Percentiles rank a stretch among this genome's conserved stretches.
Evolutionary conservation across 2,797 vertebrate species (phyloP).

Genomic region (Oophaga sylvatica): DNA sequence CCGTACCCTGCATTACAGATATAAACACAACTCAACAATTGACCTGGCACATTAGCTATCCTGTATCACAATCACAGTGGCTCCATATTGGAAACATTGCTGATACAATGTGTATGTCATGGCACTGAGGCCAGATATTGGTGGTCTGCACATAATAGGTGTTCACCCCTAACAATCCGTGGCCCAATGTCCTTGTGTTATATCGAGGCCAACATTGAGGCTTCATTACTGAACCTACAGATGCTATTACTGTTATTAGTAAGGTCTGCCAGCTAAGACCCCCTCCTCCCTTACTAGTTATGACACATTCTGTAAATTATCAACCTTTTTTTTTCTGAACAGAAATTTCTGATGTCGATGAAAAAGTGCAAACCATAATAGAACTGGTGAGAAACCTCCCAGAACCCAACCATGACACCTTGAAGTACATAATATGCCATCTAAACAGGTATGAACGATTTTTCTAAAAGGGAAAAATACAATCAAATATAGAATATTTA

Average conservation of each 20-base stretch:
- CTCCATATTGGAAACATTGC: no score
- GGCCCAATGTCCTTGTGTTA: background rate
- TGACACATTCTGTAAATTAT: background rate
- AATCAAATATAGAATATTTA: background rate
- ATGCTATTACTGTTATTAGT: no score
- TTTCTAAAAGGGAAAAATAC: background rate
- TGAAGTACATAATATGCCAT: constrained; percentile 84
- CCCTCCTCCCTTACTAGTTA: background rate
- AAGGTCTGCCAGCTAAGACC: no score
- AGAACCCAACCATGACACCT: constrained; percentile 81
- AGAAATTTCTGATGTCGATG: constrained; percentile 81
- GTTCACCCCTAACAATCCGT: background rate
- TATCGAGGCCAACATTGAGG: background rate
- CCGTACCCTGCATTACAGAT: no score
- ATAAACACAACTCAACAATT: no score
- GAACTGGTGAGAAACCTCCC: constrained; percentile 82
- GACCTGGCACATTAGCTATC: no score
- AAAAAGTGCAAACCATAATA: constrained; percentile 80
- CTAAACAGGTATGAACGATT: constrained; percentile 78
- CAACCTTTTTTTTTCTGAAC: constrained; percentile 26
- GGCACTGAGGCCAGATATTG: background rate
- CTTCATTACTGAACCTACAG: background rate
- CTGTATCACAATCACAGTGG: no score
- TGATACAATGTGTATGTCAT: background rate
- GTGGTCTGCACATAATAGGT: background rate